phyloP scores from a whole-genome alignment of 2,113 vertebrate genomes.

The Hyla sarda region DNA sequence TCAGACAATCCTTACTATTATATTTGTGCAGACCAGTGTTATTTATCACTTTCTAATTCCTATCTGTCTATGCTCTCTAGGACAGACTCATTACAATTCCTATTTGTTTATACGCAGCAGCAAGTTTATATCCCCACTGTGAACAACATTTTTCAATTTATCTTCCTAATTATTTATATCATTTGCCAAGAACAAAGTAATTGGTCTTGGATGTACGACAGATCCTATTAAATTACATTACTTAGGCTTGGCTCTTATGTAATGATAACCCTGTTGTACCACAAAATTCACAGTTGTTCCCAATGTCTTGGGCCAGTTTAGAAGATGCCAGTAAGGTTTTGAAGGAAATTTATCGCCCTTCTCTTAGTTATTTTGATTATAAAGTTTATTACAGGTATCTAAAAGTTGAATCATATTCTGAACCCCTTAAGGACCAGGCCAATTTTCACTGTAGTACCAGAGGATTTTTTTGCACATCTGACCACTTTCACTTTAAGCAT shows the following conservation, averaged over 20 bases:
- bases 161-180: slow-evolving; percentile 15
- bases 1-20: neutral
- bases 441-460: no score
- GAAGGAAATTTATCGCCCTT: neutral
- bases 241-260: slow-evolving; percentile 15
- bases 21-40: neutral
- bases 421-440: no score
- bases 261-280: neutral
- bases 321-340: neutral
- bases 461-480: no score
- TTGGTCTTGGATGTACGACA: slow-evolving; percentile 3
- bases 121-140: slow-evolving; percentile 30
- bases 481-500: no score
- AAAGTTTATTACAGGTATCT: no score
- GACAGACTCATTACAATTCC: neutral
- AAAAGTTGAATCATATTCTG: no score
- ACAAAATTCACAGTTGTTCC: slow-evolving; percentile 45
- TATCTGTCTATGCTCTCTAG: slow-evolving; percentile 9
- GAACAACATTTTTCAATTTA: slow-evolving; percentile 33
- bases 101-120: neutral
- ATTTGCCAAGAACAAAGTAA: slow-evolving; percentile 44
- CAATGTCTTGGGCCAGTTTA: neutral
- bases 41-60: neutral
- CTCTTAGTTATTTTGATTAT: neutral
- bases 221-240: slow-evolving; percentile 28